These are phyloP conservation scores for Crossocerus cetratus DNA, from an alignment of 2,888 invertebrate species.

Conservation along the genomic window DNA sequence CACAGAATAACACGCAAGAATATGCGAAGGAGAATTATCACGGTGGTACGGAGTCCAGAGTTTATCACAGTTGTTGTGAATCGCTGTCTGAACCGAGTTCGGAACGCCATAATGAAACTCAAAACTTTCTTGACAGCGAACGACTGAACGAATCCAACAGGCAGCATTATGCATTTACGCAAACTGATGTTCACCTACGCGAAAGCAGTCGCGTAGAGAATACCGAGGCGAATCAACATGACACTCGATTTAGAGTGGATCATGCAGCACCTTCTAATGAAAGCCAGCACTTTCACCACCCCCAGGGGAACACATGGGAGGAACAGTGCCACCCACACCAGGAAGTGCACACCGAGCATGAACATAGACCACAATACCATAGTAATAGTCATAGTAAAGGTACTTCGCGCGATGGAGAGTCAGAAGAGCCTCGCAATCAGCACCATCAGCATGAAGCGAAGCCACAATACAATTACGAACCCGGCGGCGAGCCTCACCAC, in stretches of 20 bases:
- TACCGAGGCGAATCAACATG: constrained; percentile 20
- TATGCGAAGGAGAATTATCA: too few species aligned
- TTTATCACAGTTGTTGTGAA: constrained; percentile 25
- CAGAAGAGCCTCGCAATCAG: background rate
- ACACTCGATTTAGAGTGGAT: constrained; percentile 26
- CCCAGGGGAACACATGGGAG: too few species aligned
- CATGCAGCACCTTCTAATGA: constrained; percentile 21
- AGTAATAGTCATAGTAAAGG: constrained; percentile 11
- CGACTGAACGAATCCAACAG: too few species aligned
- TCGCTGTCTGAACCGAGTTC: constrained; percentile 20
- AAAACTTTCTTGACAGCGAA: too few species aligned
- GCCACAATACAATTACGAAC: constrained; percentile 10
- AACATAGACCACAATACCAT: constrained; percentile 2
- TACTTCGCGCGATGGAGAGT: too few species aligned
- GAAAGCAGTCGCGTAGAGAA: too few species aligned
- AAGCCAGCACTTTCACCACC: constrained; percentile 23
- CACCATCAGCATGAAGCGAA: constrained; percentile 2
- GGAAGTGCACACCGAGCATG: constrained; percentile 26
- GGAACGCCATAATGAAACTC: constrained; percentile 15
- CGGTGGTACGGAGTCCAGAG: background rate
- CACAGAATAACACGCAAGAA: constrained; percentile 7
- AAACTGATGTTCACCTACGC: constrained; percentile 6
- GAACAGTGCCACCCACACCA: constrained; percentile 17
- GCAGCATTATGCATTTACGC: constrained; percentile 11
- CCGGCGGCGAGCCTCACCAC: constrained; percentile 27